Base-by-base conservation (phyloP, 2,113 vertebrate genomes). In the Leptodactylus fuscus region DNA sequence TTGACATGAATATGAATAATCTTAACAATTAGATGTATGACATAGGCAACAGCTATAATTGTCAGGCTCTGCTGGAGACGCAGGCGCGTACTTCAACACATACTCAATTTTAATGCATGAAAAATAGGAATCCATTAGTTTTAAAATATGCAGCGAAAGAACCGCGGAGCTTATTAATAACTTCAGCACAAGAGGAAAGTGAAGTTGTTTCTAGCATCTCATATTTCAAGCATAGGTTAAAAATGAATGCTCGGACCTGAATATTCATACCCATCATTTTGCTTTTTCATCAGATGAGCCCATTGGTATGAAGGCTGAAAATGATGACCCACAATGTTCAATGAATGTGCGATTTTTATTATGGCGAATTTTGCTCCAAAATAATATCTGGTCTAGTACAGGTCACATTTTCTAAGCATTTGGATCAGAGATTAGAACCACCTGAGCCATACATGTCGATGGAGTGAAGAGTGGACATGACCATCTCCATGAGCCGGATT, bases 71-170 rank as follows among this genome's bases (percentile, higher is more conserved):
- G 60, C 8, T 67, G 62, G 62, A 36, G 62, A 34, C 34, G 15
- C 62, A 18, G 62, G 62, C 6, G 6, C 16, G 8, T 34, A 29
- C 62, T 67, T 7, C 20, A 67, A 67, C 62, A 67, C 32, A 36
- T 67, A 20, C 62, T 67, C 29, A 67, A 67, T 32, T 67, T 18
- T 32, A 0, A 67, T 16, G 16, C 32, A 67, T 67, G 24, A 62
- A 62, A 62, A 62, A 62, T 62, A 62, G 27, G 29, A 34, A 67
- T 67, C 29, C 62, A 36, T 67, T 67, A 36, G 15, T 36, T 67
- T 5, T 67, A 67, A 67, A 67, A 67, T 67, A 67, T 67, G 13
- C 62, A 67, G 62, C 16, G 13, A 36, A 34, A 67, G 62, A 67
- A 67, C 32, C 5, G 13, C 1, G 20, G 2, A 9, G 4, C 16